Percentiles rank a stretch among this genome's conserved stretches.
Conservation (phyloP, 2,888 invertebrate genomes). For the Pammene fasciana region DNA sequence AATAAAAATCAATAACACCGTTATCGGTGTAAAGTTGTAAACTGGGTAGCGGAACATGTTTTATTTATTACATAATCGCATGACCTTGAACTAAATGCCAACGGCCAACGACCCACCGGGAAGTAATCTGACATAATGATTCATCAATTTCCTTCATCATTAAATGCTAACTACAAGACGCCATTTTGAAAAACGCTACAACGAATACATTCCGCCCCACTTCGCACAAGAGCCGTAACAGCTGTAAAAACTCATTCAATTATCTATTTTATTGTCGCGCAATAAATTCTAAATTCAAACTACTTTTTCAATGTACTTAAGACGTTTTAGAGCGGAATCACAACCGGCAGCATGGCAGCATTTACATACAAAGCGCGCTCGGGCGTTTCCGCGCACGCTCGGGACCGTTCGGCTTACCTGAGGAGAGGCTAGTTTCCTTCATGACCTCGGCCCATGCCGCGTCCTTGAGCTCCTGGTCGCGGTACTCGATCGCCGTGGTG, state of each 20-base stretch:
- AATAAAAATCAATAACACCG: neutral
- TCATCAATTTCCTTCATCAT: too few relatives aligned
- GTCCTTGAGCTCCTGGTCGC: conserved; percentile 80
- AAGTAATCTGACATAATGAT: neutral
- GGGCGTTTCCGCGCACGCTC: conserved; percentile 13
- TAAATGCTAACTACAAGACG: conserved; percentile 3
- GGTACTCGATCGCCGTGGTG: conserved; percentile 77
- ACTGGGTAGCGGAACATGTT: neutral
- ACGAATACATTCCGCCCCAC: too few relatives aligned
- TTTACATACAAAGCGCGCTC: conserved; percentile 22
- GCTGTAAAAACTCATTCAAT: too few relatives aligned
- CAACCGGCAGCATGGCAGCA: conserved; percentile 22
- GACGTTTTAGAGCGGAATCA: too few relatives aligned
- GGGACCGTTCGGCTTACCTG: conserved; percentile 63
- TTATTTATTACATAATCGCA: neutral
- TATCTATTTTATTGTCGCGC: too few relatives aligned
- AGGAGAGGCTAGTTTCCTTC: conserved; percentile 75
- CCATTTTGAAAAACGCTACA: conserved; percentile 4
- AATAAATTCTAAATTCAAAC: too few relatives aligned
- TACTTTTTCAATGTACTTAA: too few relatives aligned
- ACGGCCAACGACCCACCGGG: neutral
- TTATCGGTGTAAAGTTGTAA: neutral
- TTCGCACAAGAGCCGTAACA: too few relatives aligned
- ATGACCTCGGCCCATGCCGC: conserved; percentile 78
- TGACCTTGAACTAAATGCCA: conserved; percentile 11